Base-by-base conservation (phyloP, 2,113 vertebrate species). In the Noctilio leporinus region DNA sequence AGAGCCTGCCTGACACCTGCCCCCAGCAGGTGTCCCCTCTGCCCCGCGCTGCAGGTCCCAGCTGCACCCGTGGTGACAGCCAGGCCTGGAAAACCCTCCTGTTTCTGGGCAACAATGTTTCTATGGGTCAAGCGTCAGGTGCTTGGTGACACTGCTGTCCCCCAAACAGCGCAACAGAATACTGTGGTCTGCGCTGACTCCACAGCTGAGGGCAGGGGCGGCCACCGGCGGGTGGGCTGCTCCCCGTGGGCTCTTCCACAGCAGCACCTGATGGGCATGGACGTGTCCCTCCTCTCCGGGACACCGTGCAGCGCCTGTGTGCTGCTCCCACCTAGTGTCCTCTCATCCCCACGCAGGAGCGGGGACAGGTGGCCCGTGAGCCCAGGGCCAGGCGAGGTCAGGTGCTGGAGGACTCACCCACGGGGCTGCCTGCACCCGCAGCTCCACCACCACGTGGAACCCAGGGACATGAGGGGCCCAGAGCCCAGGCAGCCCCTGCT, bases 151-250 rank as follows among this genome's bases (percentile, higher is more conserved):
- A 33, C n/a, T 2, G 17, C 12, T 7, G 33, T 38, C 24, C 16
- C n/a, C 17, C 22, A 7, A 26, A 24, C 22, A 30, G 73, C 9
- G 8, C 43, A 43, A 22, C 38, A 69, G 49, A 28, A 59, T 4
- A 24, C 6, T 2, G 9, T 65, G 15, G 81, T 35, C 16, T 20
- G 5, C 1, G 5, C 20, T 8, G 10, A 2, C 24, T 22, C 0
- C 1, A 12, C 19, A 10, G 59, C 65, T 17, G 2, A 22, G 33
- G 14, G 33, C 8, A 24, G 10, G 35, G 30, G 3, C 0, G 0
- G 65, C 40, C 20, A 15, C 6, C 1, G 5, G n/a, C 16, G 0
- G 5, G 19, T 0, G 10, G 8, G 8, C 17, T 1, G 4, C 5
- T 30, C 15, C 12, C 49, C 67, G 20, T 0, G 7, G 4, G 24